A percentile compares a stretch with the other conserved stretches of the same genome.
These are phyloP conservation scores for Chlamydotis undulata DNA, from an alignment of 2,113 vertebrate genomes.

Conservation along the genomic window DNA sequence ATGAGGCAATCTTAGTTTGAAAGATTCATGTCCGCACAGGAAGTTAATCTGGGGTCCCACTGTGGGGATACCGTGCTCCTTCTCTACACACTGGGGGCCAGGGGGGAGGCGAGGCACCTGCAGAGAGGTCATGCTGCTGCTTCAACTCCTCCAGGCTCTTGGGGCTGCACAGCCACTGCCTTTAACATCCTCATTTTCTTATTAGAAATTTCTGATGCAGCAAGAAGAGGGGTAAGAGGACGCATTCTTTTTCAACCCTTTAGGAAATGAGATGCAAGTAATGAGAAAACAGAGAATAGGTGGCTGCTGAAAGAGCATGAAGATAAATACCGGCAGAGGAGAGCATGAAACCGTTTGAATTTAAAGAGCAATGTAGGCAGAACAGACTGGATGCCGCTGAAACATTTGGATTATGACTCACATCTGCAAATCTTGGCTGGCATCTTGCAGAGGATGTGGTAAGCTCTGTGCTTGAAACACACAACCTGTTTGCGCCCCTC, in stretches of 20 bases:
- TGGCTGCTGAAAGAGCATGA: background rate
- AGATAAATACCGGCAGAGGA: background rate
- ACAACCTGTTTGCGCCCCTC: background rate
- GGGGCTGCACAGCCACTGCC: background rate
- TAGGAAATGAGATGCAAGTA: background rate
- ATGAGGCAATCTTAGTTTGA: background rate
- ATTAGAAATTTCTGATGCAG: background rate
- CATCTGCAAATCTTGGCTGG: background rate
- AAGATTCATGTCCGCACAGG: background rate
- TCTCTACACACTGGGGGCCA: background rate
- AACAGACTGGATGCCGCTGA: conserved; percentile 6
- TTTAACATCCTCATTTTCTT: background rate
- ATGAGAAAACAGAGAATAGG: background rate
- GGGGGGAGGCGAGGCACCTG: background rate
- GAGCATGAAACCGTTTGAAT: background rate
- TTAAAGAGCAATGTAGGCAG: background rate
- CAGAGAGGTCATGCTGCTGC: background rate
- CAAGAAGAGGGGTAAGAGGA: background rate
- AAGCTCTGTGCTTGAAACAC: background rate
- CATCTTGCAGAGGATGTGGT: background rate
- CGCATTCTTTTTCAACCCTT: background rate
- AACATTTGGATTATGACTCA: conserved; percentile 17
- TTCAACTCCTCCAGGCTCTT: background rate
- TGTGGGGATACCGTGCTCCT: background rate
- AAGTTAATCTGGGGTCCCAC: background rate